phyloP scores from a whole-genome alignment of 2,888 invertebrate species.

The Campoletis raptor region DNA sequence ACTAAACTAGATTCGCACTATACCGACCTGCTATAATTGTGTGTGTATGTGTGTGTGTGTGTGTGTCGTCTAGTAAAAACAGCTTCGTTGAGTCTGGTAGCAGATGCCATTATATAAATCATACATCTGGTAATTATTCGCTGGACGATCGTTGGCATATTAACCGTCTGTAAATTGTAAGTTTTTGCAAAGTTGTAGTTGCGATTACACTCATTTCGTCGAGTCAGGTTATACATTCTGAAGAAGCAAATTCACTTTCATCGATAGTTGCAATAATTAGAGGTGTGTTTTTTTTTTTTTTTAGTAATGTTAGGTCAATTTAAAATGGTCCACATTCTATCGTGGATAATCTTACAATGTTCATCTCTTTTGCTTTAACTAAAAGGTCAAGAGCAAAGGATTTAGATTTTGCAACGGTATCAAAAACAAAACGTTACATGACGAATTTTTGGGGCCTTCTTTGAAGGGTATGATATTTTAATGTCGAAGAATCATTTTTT shows the following conservation, averaged over 20 bases:
- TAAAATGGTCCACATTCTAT: slow-evolving; percentile 43
- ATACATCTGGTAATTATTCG: slow-evolving; percentile 32
- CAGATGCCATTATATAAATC: slow-evolving; percentile 25
- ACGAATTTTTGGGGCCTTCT: too few relatives aligned
- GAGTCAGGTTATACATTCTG: slow-evolving; percentile 50
- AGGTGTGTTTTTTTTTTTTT: too few relatives aligned
- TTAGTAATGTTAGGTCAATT: slow-evolving; percentile 36
- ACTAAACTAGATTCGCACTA: neutral
- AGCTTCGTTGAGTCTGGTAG: neutral
- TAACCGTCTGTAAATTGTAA: slow-evolving; percentile 3
- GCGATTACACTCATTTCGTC: neutral
- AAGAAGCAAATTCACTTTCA: slow-evolving; percentile 52
- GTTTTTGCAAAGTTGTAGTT: neutral
- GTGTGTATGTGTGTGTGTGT: neutral
- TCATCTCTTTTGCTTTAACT: slow-evolving; percentile 64
- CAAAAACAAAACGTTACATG: too few relatives aligned
- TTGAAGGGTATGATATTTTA: too few relatives aligned
- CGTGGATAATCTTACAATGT: slow-evolving; percentile 45
- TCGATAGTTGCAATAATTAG: slow-evolving; percentile 27
- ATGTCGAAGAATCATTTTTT: too few relatives aligned
- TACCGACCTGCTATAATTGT: slow-evolving; percentile 3
- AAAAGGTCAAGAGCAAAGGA: slow-evolving; percentile 67
- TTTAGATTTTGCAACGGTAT: slow-evolving; percentile 9
- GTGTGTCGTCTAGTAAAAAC: neutral
- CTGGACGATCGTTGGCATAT: slow-evolving; percentile 6